Evolutionary conservation across 2,888 invertebrate species (phyloP).

Genomic region (Agrochola lota): DNA sequence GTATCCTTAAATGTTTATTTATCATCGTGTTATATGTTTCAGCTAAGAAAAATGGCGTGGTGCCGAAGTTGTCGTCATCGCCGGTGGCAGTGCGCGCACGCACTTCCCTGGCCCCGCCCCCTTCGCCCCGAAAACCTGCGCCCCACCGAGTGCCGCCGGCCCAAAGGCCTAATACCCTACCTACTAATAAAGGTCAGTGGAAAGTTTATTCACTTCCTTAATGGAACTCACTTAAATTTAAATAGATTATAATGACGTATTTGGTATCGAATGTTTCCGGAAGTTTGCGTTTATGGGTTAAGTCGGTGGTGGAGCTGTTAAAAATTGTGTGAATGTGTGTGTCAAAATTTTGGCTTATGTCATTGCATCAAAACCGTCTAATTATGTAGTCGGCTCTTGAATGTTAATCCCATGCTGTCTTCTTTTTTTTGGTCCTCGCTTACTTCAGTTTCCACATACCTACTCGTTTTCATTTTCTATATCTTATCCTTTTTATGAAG

Average conservation of each 20-base stretch:
- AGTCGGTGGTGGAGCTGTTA: background rate
- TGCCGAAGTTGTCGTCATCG: slow-evolving; percentile 86
- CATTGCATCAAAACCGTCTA: background rate
- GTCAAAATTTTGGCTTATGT: no score
- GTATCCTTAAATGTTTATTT: slow-evolving; percentile 8
- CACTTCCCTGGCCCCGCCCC: slow-evolving; percentile 83
- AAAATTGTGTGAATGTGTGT: slow-evolving; percentile 2
- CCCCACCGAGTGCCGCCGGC: slow-evolving; percentile 81
- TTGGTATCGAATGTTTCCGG: slow-evolving; percentile 45
- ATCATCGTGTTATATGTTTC: slow-evolving; percentile 66
- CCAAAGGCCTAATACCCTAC: slow-evolving; percentile 85
- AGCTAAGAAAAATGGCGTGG: slow-evolving; percentile 89
- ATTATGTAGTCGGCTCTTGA: background rate
- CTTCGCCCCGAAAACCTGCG: slow-evolving; percentile 85
- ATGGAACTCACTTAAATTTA: slow-evolving; percentile 41
- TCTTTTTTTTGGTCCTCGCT: background rate
- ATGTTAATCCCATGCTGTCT: background rate
- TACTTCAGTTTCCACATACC: background rate
- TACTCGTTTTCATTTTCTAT: background rate
- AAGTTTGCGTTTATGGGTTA: slow-evolving; percentile 20
- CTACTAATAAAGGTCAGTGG: slow-evolving; percentile 84
- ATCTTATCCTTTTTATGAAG: background rate
- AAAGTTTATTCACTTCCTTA: slow-evolving; percentile 52
- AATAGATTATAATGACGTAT: slow-evolving; percentile 35
- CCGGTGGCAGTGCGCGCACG: slow-evolving; percentile 86